Conservation (phyloP, 2,888 invertebrate species). For the Tipula lateralis region DNA sequence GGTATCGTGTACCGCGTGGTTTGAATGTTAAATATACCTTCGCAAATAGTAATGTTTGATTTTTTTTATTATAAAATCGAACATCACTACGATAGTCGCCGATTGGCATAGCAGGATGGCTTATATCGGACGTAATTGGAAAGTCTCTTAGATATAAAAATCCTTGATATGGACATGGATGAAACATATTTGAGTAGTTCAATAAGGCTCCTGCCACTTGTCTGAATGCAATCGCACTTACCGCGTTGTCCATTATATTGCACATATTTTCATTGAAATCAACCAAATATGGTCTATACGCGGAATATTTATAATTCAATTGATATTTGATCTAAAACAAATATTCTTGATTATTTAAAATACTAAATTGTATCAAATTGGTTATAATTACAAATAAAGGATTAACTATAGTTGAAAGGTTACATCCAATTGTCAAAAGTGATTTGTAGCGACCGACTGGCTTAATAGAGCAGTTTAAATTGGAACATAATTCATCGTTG, state of each 20-base stretch:
- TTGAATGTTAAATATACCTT: background rate
- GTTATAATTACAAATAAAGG: background rate
- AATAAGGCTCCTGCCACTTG: background rate
- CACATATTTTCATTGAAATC: background rate
- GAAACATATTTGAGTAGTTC: background rate
- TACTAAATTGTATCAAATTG: background rate
- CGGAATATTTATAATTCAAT: background rate
- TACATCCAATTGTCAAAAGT: background rate
- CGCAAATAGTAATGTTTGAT: background rate
- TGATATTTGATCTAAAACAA: background rate
- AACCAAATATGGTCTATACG: background rate
- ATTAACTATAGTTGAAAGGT: background rate
- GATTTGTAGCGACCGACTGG: background rate
- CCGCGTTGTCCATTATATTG: background rate
- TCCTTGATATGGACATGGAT: background rate
- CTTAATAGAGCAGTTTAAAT: background rate
- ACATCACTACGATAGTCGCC: background rate
- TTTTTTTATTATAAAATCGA: background rate
- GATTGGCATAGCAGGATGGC: background rate
- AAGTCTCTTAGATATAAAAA: background rate
- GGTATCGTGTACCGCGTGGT: background rate
- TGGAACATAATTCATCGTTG: background rate
- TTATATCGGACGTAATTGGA: background rate
- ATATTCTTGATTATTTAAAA: background rate
- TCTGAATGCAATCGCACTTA: background rate